Evolutionary conservation across 1,140 invertebrate genomes (phyloP).

Genomic region (Hesperophylax magnus): DNA sequence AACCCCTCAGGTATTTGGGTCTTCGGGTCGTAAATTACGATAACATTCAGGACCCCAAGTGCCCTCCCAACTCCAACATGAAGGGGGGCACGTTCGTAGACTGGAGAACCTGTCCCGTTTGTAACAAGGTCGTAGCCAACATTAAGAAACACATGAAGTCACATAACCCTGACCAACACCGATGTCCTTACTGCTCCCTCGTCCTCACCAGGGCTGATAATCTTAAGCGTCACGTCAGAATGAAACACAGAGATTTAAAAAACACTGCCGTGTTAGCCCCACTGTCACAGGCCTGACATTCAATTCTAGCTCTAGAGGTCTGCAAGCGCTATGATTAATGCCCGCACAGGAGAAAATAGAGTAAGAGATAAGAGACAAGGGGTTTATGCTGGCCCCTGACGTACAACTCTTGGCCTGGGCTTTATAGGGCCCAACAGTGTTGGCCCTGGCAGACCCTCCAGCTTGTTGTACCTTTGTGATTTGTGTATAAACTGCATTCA

Average conservation of each 20-base stretch:
- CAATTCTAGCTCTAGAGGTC: too few relatives aligned
- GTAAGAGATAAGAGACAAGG: too few relatives aligned
- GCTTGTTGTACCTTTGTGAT: too few relatives aligned
- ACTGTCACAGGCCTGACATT: neutral
- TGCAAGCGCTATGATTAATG: too few relatives aligned
- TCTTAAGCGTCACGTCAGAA: slow-evolving; percentile 78
- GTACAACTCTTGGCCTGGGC: too few relatives aligned
- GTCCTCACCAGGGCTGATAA: slow-evolving; percentile 80
- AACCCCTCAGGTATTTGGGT: slow-evolving; percentile 41
- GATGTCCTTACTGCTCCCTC: slow-evolving; percentile 78
- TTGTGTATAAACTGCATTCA: too few relatives aligned
- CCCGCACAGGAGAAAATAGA: too few relatives aligned
- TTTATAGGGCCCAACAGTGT: too few relatives aligned
- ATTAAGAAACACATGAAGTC: slow-evolving; percentile 81
- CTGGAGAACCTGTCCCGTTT: slow-evolving; percentile 72
- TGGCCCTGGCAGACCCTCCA: too few relatives aligned
- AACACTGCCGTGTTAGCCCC: neutral
- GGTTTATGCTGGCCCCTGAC: too few relatives aligned
- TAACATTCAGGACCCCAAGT: slow-evolving; percentile 20
- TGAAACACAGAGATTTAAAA: slow-evolving; percentile 72
- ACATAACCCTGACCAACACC: slow-evolving; percentile 78
- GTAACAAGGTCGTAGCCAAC: slow-evolving; percentile 81
- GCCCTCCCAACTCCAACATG: slow-evolving; percentile 8
- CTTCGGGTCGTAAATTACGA: slow-evolving; percentile 22
- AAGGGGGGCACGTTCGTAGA: slow-evolving; percentile 34